Conservation (phyloP, 2,888 invertebrate species). For the Acanthacorydalis orientalis region DNA sequence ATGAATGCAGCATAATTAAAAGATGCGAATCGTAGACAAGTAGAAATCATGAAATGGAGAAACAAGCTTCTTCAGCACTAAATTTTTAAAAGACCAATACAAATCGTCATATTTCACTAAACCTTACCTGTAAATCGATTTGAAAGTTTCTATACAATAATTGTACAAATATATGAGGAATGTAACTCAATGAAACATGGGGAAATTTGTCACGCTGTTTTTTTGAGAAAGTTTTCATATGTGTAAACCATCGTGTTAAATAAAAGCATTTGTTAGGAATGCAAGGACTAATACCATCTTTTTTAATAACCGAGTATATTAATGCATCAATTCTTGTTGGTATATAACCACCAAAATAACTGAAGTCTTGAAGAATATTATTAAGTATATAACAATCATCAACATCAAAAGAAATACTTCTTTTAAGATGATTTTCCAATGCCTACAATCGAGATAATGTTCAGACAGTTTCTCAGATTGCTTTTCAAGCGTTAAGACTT, state of each 20-base stretch:
- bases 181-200: not conserved
- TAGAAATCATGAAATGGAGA: slow-evolving; percentile 4
- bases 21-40: not conserved
- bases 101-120: not conserved
- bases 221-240: slow-evolving; percentile 42
- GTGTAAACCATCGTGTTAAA: slow-evolving; percentile 41
- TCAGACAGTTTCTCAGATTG: not conserved
- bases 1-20: not conserved
- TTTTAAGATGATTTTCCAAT: not conserved
- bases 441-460: not conserved
- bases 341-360: slow-evolving; percentile 37
- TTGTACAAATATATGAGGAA: not conserved
- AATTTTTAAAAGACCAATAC: not conserved
- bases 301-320: slow-evolving; percentile 20
- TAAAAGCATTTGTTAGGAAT: slow-evolving; percentile 28
- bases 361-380: slow-evolving; percentile 32
- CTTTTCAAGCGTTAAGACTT: not conserved
- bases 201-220: slow-evolving; percentile 20
- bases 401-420: not conserved
- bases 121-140: not conserved
- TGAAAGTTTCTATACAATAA: too few relatives aligned
- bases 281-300: slow-evolving; percentile 11
- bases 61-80: slow-evolving; percentile 5
- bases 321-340: slow-evolving; percentile 35
- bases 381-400: slow-evolving; percentile 15